Evolutionary conservation across 2,113 vertebrate genomes (phyloP).

Genomic region (Dascyllus trimaculatus): DNA sequence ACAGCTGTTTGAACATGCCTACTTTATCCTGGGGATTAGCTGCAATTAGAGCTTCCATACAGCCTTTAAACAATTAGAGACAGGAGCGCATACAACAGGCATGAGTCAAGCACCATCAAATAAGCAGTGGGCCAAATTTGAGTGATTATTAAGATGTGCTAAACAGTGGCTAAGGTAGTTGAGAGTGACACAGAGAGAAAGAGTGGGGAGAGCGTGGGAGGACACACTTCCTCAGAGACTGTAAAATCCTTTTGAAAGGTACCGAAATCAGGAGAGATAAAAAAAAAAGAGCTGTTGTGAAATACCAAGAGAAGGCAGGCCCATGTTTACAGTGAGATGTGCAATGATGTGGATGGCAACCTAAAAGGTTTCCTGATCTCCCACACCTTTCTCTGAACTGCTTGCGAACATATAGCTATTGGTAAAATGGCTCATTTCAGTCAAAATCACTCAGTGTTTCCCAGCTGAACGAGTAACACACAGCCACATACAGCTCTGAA

Average conservation of each 20-base stretch:
- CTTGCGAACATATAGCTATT: conserved; percentile 10
- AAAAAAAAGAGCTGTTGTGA: conserved; percentile 64
- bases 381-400: conserved; percentile 34
- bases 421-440: conserved; percentile 30
- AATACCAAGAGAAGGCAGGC: conserved; percentile 68
- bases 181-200: conserved; percentile 71
- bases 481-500: conserved; percentile 17
- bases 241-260: conserved; percentile 77
- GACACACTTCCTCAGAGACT: conserved; percentile 82
- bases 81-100: conserved; percentile 10
- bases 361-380: conserved; percentile 43
- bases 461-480: conserved; percentile 11
- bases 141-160: conserved; percentile 55
- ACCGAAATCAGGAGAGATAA: conserved; percentile 60
- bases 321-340: conserved; percentile 60
- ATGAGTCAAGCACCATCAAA: conserved; percentile 44
- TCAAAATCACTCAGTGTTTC: conserved; percentile 34
- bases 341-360: conserved; percentile 51
- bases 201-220: conserved; percentile 74
- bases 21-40: conserved; percentile 36
- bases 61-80: conserved; percentile 43
- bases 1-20: conserved; percentile 44
- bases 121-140: conserved; percentile 16
- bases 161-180: conserved; percentile 58
- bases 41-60: conserved; percentile 32